Evolutionary conservation across 2,797 vertebrate genomes (phyloP).

Genomic region (Clarias fuscus): DNA sequence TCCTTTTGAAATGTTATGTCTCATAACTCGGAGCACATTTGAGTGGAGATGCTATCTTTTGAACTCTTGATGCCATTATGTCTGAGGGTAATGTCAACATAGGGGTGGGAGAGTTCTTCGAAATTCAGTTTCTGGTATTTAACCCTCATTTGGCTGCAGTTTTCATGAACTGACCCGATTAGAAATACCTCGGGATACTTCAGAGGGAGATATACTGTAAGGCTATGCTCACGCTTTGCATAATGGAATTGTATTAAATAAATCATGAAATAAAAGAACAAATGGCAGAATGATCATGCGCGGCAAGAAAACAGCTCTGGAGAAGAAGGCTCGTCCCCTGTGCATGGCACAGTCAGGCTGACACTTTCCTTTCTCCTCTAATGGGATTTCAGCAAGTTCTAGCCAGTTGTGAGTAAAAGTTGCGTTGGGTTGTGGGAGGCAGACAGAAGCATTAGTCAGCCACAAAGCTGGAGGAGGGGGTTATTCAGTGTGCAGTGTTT

Average conservation of each 20-base stretch:
- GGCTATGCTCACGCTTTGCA: not conserved
- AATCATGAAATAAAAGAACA: too few species aligned
- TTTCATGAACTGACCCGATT: too few species aligned
- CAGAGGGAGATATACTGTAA: too few species aligned
- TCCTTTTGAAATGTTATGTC: too few species aligned
- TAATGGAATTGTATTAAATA: not conserved
- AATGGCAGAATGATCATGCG: not conserved
- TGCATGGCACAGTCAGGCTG: slow-evolving; percentile 18
- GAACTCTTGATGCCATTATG: too few species aligned
- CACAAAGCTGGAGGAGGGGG: not conserved
- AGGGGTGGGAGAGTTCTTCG: too few species aligned
- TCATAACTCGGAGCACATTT: too few species aligned
- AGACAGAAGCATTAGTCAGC: slow-evolving; percentile 40
- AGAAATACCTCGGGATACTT: not conserved
- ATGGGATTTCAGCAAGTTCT: slow-evolving; percentile 17
- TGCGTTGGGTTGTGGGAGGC: not conserved
- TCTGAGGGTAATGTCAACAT: too few species aligned
- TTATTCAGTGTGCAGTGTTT: not conserved
- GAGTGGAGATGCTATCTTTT: too few species aligned
- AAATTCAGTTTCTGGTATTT: too few species aligned
- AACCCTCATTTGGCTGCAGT: too few species aligned
- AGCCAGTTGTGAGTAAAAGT: slow-evolving; percentile 24
- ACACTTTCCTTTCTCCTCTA: slow-evolving; percentile 9
- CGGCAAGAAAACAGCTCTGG: not conserved
- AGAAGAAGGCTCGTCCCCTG: not conserved